Evolutionary conservation across 1,140 invertebrate genomes (phyloP).

Genomic region (Formica exsecta): DNA sequence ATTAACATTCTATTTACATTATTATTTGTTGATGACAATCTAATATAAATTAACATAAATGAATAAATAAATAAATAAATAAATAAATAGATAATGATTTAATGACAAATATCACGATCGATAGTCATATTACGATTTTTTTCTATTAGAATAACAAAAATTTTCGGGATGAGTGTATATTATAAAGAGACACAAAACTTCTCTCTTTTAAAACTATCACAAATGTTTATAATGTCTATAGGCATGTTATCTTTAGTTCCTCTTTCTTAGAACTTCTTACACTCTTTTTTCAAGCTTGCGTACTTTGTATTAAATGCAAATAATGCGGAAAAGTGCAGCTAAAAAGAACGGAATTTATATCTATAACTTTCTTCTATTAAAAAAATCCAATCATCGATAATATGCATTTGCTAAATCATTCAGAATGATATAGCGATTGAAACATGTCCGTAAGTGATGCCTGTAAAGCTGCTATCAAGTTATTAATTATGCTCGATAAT

Average conservation of each 20-base stretch:
- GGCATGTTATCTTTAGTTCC: neutral
- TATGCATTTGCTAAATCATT: neutral
- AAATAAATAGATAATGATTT: neutral
- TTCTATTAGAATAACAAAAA: constrained; percentile 26
- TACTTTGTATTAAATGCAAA: constrained; percentile 27
- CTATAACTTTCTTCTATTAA: constrained; percentile 21
- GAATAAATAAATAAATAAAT: constrained; percentile 54
- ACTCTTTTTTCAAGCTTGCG: constrained; percentile 5
- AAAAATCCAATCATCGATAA: constrained; percentile 14
- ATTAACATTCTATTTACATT: constrained; percentile 54
- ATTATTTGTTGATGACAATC: constrained; percentile 39
- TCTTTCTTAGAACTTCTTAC: neutral
- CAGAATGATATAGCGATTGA: neutral
- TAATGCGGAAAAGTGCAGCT: neutral
- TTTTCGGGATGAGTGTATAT: neutral
- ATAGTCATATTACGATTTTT: neutral
- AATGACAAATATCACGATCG: constrained; percentile 9
- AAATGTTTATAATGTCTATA: constrained; percentile 23
- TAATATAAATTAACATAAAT: constrained; percentile 40
- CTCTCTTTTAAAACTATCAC: constrained; percentile 9
- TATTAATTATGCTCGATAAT: constrained; percentile 6
- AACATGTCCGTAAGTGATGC: constrained; percentile 10
- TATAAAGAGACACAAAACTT: constrained; percentile 29
- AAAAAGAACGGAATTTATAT: constrained; percentile 13
- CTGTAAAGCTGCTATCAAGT: constrained; percentile 6